Base-by-base conservation (phyloP, 1,140 invertebrate species). In the Lepidurus apus region DNA sequence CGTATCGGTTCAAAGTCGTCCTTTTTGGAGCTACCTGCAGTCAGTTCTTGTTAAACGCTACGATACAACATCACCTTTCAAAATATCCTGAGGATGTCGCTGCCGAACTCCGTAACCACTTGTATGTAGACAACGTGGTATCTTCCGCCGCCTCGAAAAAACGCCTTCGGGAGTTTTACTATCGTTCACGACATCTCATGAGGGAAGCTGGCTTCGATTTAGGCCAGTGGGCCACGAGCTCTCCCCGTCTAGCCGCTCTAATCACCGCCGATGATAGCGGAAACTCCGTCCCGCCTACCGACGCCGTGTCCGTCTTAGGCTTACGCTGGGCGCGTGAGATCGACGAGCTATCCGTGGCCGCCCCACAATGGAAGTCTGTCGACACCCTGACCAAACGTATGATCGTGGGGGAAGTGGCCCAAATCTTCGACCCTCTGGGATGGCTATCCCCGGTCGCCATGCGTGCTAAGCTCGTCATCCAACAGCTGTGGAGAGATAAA, bases 381-480 rank as follows among this genome's bases (percentile, higher is more conserved):
- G 45, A 47, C 45, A 47, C 2, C 11, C 74, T 81, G 1, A 83
- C 83, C 5, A 84, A 84, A 75, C 73, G 83, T 74, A 80, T 73
- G 13, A 79, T 85, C 8, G 45, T 84, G 17, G 82, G 83, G 0
- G 81, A 85, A 17, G 79, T 84, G 10, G 80, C 84, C 4, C 81
- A 80, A 79, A 44, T 85, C n/a, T 87, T 85, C 80, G 87, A 87
- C 81, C 86, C 86, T 13, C 79, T 86, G 13, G 86, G 86, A 42
- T 79, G 85, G 17, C 21, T 87, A 13, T 79, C 81, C 42, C 85
- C 86, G 43, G 73, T 85, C 10, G 82, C 82, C 9, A 82, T 86
- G 13, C 79, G 77, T 17, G 81, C 82, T 44, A 87, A 87, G 82
- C 82, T 85, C 8, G 77, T 87, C 8, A 77, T 88, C 10, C 87